These are phyloP conservation scores for Mungos mungo DNA, from an alignment of 2,113 vertebrate genomes.

Conservation along the genomic window DNA sequence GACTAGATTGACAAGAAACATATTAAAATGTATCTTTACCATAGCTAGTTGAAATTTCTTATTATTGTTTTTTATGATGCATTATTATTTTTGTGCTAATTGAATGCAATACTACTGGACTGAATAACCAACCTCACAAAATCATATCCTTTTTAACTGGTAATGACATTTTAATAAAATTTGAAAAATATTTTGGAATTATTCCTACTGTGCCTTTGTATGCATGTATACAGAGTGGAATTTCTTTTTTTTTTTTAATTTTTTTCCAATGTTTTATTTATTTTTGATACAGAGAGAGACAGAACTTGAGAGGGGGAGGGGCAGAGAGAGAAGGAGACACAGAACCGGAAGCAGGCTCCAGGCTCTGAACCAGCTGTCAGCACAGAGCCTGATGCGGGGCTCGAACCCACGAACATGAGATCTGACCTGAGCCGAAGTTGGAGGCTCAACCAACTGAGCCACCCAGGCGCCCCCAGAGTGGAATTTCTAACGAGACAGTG, in stretches of 20 bases:
- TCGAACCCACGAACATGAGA: too few relatives aligned
- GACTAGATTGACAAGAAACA: background rate
- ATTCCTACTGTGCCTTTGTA: background rate
- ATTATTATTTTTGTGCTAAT: background rate
- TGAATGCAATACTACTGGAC: background rate
- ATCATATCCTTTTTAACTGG: constrained; percentile 5
- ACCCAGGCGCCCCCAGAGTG: too few relatives aligned
- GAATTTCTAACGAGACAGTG: background rate
- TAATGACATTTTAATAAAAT: constrained; percentile 3
- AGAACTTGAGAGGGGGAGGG: too few relatives aligned
- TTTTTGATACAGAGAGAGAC: too few relatives aligned
- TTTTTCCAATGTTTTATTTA: too few relatives aligned
- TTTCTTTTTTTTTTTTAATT: too few relatives aligned
- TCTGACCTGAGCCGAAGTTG: too few relatives aligned
- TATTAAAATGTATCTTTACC: background rate
- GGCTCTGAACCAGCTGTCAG: too few relatives aligned
- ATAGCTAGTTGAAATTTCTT: background rate
- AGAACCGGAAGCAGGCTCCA: too few relatives aligned
- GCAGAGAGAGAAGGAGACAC: too few relatives aligned
- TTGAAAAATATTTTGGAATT: constrained; percentile 21
- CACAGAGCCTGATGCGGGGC: too few relatives aligned
- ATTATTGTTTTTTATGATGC: background rate
- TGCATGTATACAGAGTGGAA: background rate
- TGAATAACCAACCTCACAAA: constrained; percentile 9
- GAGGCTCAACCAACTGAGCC: too few relatives aligned